phyloP scores from a whole-genome alignment of 2,797 vertebrate species.

The Myotis daubentonii region DNA sequence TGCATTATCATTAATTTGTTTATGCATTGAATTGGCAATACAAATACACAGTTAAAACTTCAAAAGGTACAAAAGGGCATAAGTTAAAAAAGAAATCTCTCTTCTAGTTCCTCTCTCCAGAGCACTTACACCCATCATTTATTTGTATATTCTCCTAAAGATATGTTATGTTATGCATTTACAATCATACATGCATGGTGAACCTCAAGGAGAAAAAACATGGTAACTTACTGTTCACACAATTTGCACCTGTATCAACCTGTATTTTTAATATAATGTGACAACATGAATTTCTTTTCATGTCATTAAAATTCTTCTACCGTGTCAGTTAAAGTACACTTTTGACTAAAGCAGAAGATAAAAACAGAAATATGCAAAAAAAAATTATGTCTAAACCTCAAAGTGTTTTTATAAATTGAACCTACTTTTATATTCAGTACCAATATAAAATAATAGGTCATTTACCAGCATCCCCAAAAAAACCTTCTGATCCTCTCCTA shows the following conservation, averaged over 20 bases:
- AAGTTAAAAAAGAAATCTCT: neutral
- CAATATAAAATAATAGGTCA: neutral
- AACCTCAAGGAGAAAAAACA: neutral
- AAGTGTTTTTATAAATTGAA: neutral
- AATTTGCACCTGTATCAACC: neutral
- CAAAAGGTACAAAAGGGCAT: neutral
- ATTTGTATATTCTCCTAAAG: neutral
- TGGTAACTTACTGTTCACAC: neutral
- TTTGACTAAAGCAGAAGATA: neutral
- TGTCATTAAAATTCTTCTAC: neutral
- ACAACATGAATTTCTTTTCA: neutral
- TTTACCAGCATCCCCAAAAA: neutral
- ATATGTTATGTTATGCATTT: neutral
- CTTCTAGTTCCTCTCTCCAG: neutral
- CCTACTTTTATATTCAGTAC: neutral
- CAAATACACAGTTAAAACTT: neutral
- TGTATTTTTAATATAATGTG: neutral
- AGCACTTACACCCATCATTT: neutral
- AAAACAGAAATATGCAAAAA: neutral
- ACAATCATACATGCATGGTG: neutral
- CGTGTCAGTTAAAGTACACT: neutral
- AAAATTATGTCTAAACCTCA: neutral
- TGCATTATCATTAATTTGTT: neutral
- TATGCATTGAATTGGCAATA: neutral
- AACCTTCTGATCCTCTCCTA: neutral